Base-by-base conservation (phyloP, 2,113 vertebrate genomes). In the Catharus minimus region DNA sequence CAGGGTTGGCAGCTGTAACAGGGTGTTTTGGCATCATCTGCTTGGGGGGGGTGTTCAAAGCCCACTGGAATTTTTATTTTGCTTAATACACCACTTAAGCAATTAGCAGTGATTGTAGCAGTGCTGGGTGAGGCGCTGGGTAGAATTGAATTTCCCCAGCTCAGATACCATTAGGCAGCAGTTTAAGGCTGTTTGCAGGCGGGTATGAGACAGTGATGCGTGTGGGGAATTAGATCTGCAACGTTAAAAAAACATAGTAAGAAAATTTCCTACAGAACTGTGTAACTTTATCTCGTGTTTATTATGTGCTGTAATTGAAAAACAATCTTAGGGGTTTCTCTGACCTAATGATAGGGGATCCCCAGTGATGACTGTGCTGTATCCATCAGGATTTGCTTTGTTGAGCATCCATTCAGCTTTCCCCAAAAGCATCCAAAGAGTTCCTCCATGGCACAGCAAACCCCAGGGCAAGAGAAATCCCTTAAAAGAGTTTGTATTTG, bases 131-230 rank as follows among this genome's bases (percentile, higher is more conserved):
- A 88, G 82, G 64, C 50, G 14, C 72, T 74, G 88, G 64, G 75
- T 83, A 79, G 81, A 96, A 89, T 55, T 86, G 89, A 68, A 82
- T 91, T 96, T 95, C 88, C 93, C 60, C 16, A 75, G 88, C 89
- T 94, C 79, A 32, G 85, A 64, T 88, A 50, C 43, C 88, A 75
- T 91, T 75, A 94, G 77, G 88, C 57, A 86, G 79, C 78, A 66
- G 79, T 80, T 86, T 67, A 41, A 46, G 3, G 36, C 67, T 46
- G 76, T 73, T 74, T 88, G 76, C 90, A 73, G 67, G 83, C 28
- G 7, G 56, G 49, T 43, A 69, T 26, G 89, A 89, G 91, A 28
- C 57, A 78, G 57, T 2, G 81, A 79, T 65, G 74, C 1, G 28
- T 47, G 17, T 27, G 50, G 87, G 89, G 66, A 89, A 90, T 86